These are phyloP conservation scores for Calliopsis andreniformis DNA, from an alignment of 1,140 invertebrate genomes.

Conservation along the genomic window DNA sequence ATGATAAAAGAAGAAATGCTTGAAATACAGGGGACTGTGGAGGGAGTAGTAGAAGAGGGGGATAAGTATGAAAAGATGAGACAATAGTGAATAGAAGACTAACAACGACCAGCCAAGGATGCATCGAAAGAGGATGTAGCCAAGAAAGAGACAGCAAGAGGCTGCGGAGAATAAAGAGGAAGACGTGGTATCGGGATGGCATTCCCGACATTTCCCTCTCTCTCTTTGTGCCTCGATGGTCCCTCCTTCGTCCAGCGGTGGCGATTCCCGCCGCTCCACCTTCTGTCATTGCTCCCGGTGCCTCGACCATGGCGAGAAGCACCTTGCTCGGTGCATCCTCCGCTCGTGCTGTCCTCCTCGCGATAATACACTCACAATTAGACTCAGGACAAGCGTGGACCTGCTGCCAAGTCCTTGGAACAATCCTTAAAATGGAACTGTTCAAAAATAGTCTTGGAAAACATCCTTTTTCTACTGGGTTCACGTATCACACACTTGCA, in stretches of 20 bases:
- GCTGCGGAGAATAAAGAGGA: slow-evolving; percentile 23
- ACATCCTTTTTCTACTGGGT: no score
- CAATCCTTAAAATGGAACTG: no score
- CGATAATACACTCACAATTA: slow-evolving; percentile 20
- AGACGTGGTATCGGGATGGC: slow-evolving; percentile 61
- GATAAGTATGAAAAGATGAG: slow-evolving; percentile 4
- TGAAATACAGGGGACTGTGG: no score
- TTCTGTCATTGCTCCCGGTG: slow-evolving; percentile 29
- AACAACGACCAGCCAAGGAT: not conserved
- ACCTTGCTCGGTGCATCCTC: slow-evolving; percentile 48
- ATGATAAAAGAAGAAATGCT: no score
- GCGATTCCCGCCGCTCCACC: slow-evolving; percentile 39
- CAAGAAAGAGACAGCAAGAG: not conserved
- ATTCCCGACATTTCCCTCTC: slow-evolving; percentile 71
- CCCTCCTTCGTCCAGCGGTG: slow-evolving; percentile 28
- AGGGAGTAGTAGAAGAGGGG: not conserved
- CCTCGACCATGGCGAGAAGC: slow-evolving; percentile 32
- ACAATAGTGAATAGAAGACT: slow-evolving; percentile 1
- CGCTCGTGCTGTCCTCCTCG: slow-evolving; percentile 5
- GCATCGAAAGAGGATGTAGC: not conserved
- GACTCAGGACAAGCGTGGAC: slow-evolving; percentile 8
- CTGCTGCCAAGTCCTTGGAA: not conserved
- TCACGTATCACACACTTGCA: no score
- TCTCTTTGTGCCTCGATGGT: slow-evolving; percentile 46
- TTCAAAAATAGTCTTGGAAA: no score